These are phyloP conservation scores for Ptilorrhoa leucosticta DNA, from an alignment of 2,113 vertebrate genomes.

Conservation along the genomic window DNA sequence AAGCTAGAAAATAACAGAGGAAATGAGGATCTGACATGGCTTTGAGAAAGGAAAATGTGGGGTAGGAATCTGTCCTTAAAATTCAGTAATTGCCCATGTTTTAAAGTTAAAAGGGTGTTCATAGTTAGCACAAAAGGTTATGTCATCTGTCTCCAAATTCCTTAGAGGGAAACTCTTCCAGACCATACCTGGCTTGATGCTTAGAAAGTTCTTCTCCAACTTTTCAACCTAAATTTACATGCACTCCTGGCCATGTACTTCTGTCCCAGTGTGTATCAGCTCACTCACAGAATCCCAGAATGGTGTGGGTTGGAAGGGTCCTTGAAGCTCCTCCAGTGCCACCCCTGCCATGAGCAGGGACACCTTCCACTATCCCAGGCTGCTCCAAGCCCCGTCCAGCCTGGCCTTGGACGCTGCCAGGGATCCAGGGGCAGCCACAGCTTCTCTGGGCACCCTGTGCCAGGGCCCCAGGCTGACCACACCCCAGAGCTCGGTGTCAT, in stretches of 20 bases:
- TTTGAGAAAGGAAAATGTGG: not conserved
- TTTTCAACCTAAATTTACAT: not conserved
- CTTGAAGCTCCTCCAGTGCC: not conserved
- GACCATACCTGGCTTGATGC: not conserved
- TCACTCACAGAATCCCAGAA: not conserved
- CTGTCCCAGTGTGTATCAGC: not conserved
- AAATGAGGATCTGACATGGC: not conserved
- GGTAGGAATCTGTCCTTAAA: not conserved
- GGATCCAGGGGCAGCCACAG: not conserved
- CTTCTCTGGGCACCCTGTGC: not conserved
- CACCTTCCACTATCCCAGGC: fast-evolving
- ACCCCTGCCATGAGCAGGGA: not conserved
- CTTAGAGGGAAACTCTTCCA: not conserved
- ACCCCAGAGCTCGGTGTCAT: not conserved
- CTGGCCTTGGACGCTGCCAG: not conserved
- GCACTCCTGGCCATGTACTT: not conserved
- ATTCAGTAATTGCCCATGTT: not conserved
- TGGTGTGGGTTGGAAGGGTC: not conserved
- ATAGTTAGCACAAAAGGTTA: not conserved
- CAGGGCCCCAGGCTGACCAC: not conserved
- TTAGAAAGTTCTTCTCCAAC: not conserved
- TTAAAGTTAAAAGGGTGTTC: not conserved
- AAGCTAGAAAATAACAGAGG: not conserved
- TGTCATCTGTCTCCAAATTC: not conserved
- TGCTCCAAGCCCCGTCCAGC: not conserved